These are phyloP conservation scores for Magallana nippona DNA, from an alignment of 2,888 invertebrate species.

Conservation along the genomic window DNA sequence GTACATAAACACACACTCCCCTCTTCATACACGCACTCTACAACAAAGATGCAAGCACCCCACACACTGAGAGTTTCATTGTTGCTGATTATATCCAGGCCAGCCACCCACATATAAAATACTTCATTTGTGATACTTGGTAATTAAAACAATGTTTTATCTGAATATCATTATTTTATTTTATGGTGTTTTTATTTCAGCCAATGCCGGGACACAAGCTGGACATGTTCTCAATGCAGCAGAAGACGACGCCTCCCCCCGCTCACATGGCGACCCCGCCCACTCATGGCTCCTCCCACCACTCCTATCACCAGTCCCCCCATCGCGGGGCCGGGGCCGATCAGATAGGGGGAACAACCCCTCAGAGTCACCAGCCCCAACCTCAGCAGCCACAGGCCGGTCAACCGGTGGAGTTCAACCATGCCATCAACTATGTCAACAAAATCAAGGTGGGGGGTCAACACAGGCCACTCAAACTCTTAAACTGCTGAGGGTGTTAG, in stretches of 20 bases:
- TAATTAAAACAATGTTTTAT: too few species aligned
- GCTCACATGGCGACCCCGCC: conserved; percentile 61
- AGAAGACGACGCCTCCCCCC: conserved; percentile 60
- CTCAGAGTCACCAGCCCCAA: conserved; percentile 55
- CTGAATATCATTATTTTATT: too few species aligned
- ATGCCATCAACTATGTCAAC: conserved; percentile 99
- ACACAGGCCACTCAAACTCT: conserved; percentile 89
- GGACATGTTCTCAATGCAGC: conserved; percentile 34
- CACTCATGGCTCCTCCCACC: conserved; percentile 59
- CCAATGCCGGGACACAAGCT: conserved; percentile 40
- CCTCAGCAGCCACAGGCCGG: conserved; percentile 64
- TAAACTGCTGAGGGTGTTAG: too few species aligned
- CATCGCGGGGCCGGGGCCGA: conserved; percentile 52
- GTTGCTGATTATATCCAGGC: too few species aligned
- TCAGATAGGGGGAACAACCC: conserved; percentile 48
- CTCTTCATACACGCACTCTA: too few species aligned
- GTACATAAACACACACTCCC: too few species aligned
- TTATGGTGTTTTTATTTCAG: conserved; percentile 32
- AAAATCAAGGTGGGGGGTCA: conserved; percentile 94
- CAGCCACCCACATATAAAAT: too few species aligned
- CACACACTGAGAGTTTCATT: too few species aligned
- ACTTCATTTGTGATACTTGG: too few species aligned
- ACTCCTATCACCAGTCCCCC: conserved; percentile 69
- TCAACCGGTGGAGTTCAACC: conserved; percentile 98
- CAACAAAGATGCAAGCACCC: too few species aligned